Conservation (phyloP, 30 jellyfish, hydroid and myxozoan species). For the Aurelia coerulea region DNA sequence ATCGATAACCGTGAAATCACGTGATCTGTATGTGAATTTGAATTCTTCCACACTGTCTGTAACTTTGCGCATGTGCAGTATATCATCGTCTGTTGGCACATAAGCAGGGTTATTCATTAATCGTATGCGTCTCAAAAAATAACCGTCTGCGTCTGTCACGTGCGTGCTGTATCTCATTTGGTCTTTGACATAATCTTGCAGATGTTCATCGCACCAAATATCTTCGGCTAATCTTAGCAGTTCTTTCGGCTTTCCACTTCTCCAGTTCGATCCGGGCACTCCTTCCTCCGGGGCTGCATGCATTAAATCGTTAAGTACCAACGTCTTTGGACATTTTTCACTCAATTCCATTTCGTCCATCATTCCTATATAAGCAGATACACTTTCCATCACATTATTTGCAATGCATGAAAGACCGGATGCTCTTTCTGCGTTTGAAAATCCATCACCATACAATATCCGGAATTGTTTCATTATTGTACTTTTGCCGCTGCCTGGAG, state of each 20-base stretch:
- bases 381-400: constrained; percentile 49
- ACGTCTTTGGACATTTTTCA: constrained; percentile 36
- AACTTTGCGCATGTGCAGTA: constrained; percentile 36
- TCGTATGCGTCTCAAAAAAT: constrained; percentile 36
- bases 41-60: constrained; percentile 59
- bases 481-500: constrained; percentile 64
- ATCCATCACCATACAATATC: constrained; percentile 55
- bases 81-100: constrained; percentile 49
- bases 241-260: constrained; percentile 29
- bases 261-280: constrained; percentile 24
- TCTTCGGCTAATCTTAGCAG: constrained; percentile 47
- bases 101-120: constrained; percentile 42
- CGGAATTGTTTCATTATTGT: constrained; percentile 60
- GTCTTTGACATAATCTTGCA: constrained; percentile 40
- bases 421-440: constrained; percentile 28
- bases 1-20: constrained; percentile 41
- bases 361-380: constrained; percentile 32
- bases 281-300: constrained; percentile 31
- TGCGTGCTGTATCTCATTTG: constrained; percentile 48
- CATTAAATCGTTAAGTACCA: constrained; percentile 28
- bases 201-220: constrained; percentile 44
- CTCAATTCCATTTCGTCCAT: constrained; percentile 30
- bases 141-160: constrained; percentile 48
- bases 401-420: constrained; percentile 44
- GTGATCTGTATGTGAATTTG: constrained; percentile 32